phyloP scores from a whole-genome alignment of 1,140 invertebrate species.

The Trichonephila clavipes region DNA sequence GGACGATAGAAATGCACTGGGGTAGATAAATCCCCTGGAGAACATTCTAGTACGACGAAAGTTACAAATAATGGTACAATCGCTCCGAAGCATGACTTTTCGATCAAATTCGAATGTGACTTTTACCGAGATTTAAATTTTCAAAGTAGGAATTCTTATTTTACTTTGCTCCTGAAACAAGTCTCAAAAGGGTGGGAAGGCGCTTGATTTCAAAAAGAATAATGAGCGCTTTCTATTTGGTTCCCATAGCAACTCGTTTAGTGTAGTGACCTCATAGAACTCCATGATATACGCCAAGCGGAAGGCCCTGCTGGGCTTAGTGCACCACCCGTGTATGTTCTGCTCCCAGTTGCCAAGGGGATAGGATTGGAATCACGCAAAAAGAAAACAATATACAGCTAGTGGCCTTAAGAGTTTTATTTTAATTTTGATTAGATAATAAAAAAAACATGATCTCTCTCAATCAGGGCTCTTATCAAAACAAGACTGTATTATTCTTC shows the following conservation, averaged over 20 bases:
- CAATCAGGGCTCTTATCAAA: no score
- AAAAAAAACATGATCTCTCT: no score
- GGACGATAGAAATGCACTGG: background rate
- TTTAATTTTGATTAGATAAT: no score
- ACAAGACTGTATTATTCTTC: no score
- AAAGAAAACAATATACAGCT: constrained; percentile 50
- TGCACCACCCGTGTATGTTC: constrained; percentile 63
- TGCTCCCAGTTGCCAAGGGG: constrained; percentile 48
- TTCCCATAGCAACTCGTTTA: constrained; percentile 50
- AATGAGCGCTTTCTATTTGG: constrained; percentile 50
- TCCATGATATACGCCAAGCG: constrained; percentile 54
- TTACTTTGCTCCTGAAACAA: background rate
- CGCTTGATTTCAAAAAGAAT: background rate
- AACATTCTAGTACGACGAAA: background rate
- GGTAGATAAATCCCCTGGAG: background rate
- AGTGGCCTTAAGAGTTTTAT: background rate
- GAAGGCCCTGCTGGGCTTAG: constrained; percentile 42
- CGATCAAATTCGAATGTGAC: background rate
- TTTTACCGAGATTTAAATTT: background rate
- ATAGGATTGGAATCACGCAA: constrained; percentile 52
- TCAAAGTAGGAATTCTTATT: background rate
- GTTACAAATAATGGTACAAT: background rate
- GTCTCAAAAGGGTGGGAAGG: background rate
- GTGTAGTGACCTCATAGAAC: constrained; percentile 66
- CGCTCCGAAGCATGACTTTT: background rate